Evolutionary conservation across 2,888 invertebrate genomes (phyloP).

Genomic region (Cheilosia impressa): DNA sequence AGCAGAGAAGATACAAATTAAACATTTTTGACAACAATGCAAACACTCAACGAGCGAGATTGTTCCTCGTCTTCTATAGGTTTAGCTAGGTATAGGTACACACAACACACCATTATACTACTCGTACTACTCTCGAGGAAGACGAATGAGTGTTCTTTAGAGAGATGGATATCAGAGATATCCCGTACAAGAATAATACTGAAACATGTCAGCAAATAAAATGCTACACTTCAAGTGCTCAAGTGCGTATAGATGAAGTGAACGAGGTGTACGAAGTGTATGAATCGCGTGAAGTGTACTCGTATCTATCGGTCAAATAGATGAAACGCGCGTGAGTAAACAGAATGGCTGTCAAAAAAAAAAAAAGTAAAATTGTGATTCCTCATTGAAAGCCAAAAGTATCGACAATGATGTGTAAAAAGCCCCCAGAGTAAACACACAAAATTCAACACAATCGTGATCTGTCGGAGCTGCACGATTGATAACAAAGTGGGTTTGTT

Average conservation of each 20-base stretch:
- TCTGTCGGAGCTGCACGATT: constrained; percentile 58
- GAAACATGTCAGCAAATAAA: constrained; percentile 74
- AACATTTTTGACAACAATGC: constrained; percentile 72
- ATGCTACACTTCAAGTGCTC: constrained; percentile 52
- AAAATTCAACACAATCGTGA: constrained; percentile 39
- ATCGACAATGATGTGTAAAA: constrained; percentile 53
- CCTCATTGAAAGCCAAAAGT: constrained; percentile 48
- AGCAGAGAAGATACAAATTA: constrained; percentile 42
- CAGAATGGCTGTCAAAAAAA: constrained; percentile 65
- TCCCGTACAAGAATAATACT: constrained; percentile 17
- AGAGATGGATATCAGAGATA: constrained; percentile 56
- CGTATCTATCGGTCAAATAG: constrained; percentile 51
- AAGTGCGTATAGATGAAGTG: constrained; percentile 39
- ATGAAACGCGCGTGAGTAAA: constrained; percentile 66
- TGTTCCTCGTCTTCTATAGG: constrained; percentile 3
- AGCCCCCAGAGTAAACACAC: constrained; percentile 30
- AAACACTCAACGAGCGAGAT: constrained; percentile 60
- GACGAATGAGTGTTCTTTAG: constrained; percentile 49
- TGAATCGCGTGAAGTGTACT: constrained; percentile 43
- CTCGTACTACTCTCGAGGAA: constrained; percentile 30
- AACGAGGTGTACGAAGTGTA: background rate
- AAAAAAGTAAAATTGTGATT: constrained; percentile 49
- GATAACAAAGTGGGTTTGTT: constrained; percentile 59
- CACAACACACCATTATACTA: background rate
- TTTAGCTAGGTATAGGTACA: background rate